Evolutionary conservation across 1,140 invertebrate species (phyloP).

Genomic region (Ceratina calcarata): DNA sequence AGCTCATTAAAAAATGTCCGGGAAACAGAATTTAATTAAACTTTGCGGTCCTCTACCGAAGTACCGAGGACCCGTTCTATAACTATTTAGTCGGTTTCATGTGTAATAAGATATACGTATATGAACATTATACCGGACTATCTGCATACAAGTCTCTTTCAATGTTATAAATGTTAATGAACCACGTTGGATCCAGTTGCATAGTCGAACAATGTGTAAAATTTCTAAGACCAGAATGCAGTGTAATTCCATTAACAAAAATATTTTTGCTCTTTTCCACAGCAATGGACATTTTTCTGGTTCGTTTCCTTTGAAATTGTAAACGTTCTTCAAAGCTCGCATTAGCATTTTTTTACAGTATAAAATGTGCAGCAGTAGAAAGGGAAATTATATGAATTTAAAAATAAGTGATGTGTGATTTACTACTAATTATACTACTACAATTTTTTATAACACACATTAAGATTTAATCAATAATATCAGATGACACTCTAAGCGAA

Average conservation of each 20-base stretch:
- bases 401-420: no score
- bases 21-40: constrained; percentile 33
- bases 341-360: no score
- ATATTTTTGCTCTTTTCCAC: not conserved
- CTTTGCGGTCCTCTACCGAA: constrained; percentile 16
- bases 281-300: not conserved
- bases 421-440: no score
- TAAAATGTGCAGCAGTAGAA: no score
- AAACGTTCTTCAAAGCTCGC: not conserved
- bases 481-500: no score
- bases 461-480: no score
- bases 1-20: not conserved
- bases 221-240: not conserved
- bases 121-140: not conserved
- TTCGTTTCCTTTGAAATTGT: not conserved
- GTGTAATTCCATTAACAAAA: constrained; percentile 11
- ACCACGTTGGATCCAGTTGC: constrained; percentile 32
- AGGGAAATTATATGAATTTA: no score
- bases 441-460: no score
- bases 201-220: not conserved
- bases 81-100: constrained; percentile 47
- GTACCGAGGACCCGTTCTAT: not conserved
- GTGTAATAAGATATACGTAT: constrained; percentile 13
- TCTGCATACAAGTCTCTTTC: constrained; percentile 28
- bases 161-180: constrained; percentile 52